phyloP scores from a whole-genome alignment of 2,888 invertebrate genomes.

The Netelia inedita region DNA sequence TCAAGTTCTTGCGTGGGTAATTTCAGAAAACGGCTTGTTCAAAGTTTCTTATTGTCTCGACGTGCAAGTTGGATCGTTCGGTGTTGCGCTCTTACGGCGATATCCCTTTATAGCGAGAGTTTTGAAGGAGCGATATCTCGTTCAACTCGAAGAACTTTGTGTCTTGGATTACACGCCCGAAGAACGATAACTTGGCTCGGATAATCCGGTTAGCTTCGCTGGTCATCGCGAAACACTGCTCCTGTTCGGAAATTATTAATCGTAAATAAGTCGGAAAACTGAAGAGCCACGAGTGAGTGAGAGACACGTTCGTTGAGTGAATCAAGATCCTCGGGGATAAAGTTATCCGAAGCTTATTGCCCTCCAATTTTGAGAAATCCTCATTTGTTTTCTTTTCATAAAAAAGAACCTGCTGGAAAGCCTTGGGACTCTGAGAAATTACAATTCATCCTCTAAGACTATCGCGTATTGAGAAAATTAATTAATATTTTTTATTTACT shows the following conservation, averaged over 20 bases:
- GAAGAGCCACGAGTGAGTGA: not conserved
- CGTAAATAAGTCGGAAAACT: slow-evolving; percentile 39
- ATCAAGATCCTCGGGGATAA: no score
- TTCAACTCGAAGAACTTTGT: slow-evolving; percentile 53
- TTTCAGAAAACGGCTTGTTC: slow-evolving; percentile 52
- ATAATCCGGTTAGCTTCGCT: slow-evolving; percentile 12
- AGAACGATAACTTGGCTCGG: slow-evolving; percentile 32
- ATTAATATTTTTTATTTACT: no score
- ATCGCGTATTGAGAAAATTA: no score
- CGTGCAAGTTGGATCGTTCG: slow-evolving; percentile 28
- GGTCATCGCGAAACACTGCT: slow-evolving; percentile 3
- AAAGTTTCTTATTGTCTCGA: slow-evolving; percentile 60
- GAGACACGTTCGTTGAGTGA: no score
- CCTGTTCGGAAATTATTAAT: slow-evolving; percentile 20
- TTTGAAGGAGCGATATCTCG: slow-evolving; percentile 21
- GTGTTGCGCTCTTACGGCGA: slow-evolving; percentile 22
- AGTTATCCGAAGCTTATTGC: no score
- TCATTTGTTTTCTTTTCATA: no score
- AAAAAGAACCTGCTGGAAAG: no score
- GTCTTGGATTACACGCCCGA: slow-evolving; percentile 38
- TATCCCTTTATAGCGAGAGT: slow-evolving; percentile 44
- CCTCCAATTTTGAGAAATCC: no score
- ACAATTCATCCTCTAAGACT: no score
- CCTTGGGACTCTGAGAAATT: no score
- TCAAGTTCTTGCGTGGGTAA: slow-evolving; percentile 64